Evolutionary conservation across 2,888 invertebrate genomes (phyloP), one percentile per base, ranked within the genome.

Genomic region (Melinaea marsaeus): DNA sequence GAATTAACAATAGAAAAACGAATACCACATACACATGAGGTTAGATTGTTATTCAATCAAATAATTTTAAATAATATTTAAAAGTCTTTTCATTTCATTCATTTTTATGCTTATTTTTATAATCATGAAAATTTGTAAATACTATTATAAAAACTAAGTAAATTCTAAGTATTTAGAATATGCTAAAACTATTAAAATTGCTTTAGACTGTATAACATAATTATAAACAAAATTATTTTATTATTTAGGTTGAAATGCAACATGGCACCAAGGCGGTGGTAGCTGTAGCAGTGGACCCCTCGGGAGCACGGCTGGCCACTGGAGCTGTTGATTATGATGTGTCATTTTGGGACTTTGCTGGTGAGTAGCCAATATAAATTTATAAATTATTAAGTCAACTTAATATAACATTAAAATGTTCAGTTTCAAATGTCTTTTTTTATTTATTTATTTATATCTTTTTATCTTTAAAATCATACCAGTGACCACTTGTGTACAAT

Each of bases 261-360:
- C 99, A 99, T 84, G 98, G 99, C 0, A 92, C 83, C 2, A 97
- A 97, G 88, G 96, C 98, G 2, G 95, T 98, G 0, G 95, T 97
- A 3, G 98, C 98, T 0, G 84, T 99, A 2, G 94, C 96, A 0
- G 94, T 97, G 0, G 99, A 99, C 85, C 97, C 98, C 0, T 96
- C 98, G 1, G 99, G 99, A 0, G 97, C 98, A 0, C 92, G 99
- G 0, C 77, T 97, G 48, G 95, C 97, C 0, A 95, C 96, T 0
- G 99, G 99, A 0, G 97, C 98, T 0, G 94, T 97, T 35, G 99
- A 99, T 83, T 99, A 98, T 84, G 98, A 98, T 72, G 95, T 99
- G 2, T 95, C 96, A 60, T 96, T 99, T 74, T 99, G 98, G 98
- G 99, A 99, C 81, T 99, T 99, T 90, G 97, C 98, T 68, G 90